Evolutionary conservation across 2,797 vertebrate species (phyloP).

Genomic region (Aythya fuligula): DNA sequence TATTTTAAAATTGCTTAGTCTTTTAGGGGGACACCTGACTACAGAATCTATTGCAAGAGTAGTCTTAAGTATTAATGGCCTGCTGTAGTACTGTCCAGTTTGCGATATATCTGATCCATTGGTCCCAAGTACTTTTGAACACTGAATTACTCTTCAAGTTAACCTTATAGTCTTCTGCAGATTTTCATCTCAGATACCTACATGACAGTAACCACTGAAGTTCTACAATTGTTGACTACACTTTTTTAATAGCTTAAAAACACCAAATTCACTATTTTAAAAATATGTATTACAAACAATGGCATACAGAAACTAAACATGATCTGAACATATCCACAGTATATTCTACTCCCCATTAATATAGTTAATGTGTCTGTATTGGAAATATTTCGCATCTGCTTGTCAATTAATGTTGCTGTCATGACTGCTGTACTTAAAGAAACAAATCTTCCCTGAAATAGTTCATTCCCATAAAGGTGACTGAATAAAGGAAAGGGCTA

Average conservation of each 20-base stretch:
- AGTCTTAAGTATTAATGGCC: neutral
- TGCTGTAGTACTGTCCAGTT: accelerated
- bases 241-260: neutral
- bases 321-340: neutral
- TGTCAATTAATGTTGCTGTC: neutral
- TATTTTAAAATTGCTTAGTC: neutral
- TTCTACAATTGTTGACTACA: accelerated
- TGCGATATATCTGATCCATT: neutral
- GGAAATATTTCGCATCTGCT: neutral
- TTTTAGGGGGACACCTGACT: neutral
- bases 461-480: neutral
- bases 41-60: neutral
- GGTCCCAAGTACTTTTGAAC: neutral
- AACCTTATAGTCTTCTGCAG: neutral
- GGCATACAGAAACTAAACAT: neutral
- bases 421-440: neutral
- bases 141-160: neutral
- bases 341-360: neutral
- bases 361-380: accelerated
- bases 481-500: neutral
- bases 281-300: neutral
- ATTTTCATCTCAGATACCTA: neutral
- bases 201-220: neutral
- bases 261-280: neutral
- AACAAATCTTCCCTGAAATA: neutral